Conservation (phyloP, 2,113 vertebrate species). For the Pelecanus crispus region DNA sequence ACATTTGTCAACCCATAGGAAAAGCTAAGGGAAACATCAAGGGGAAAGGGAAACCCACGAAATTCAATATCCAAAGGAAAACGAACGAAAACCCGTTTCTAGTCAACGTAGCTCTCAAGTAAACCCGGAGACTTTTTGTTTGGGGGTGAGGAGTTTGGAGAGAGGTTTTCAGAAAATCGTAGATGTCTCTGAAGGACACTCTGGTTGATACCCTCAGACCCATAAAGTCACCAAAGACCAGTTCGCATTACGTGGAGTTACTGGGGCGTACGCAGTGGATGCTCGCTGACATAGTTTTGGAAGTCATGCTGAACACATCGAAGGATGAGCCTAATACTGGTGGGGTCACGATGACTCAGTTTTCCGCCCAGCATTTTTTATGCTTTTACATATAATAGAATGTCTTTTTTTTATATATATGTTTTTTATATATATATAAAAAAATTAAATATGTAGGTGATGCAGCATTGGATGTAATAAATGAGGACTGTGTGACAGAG, state of each 20-base stretch:
- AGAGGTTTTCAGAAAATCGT: neutral
- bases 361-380: neutral
- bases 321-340: neutral
- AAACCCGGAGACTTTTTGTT: neutral
- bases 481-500: neutral
- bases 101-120: too few species aligned
- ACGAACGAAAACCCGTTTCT: neutral
- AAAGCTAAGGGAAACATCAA: neutral
- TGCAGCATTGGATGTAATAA: neutral
- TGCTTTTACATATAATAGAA: neutral
- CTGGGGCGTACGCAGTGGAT: rapidly evolving
- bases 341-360: rapidly evolving
- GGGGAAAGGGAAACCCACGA: neutral
- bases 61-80: neutral
- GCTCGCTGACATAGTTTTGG: neutral
- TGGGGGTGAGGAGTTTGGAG: neutral
- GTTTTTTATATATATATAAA: too few species aligned
- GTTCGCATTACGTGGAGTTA: neutral
- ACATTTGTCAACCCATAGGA: too few species aligned
- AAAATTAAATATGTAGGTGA: neutral
- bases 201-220: neutral
- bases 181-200: neutral
- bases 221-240: neutral
- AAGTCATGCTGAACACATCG: too few species aligned
- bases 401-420: too few species aligned